phyloP scores from a whole-genome alignment of 2,113 vertebrate genomes.

The Grammomys dolichurus region DNA sequence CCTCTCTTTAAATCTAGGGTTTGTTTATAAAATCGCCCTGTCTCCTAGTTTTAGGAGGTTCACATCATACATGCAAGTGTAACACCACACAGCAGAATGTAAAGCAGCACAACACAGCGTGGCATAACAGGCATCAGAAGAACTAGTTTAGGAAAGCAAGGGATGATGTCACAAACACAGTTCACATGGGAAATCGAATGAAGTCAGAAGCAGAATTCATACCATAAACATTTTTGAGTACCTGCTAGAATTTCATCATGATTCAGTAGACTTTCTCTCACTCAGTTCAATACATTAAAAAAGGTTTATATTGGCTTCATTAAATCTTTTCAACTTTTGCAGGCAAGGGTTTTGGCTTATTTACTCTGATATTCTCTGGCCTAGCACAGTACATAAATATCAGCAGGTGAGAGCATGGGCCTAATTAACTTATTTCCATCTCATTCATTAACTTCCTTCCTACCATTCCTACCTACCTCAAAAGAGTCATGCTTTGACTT shows the following conservation, averaged over 20 bases:
- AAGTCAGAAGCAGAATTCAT: background rate
- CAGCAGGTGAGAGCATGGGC: background rate
- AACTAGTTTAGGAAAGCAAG: background rate
- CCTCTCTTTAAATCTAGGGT: background rate
- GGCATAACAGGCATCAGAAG: background rate
- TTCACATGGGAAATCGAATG: background rate
- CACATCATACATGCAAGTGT: background rate
- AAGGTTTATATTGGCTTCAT: background rate
- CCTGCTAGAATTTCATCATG: slow-evolving; percentile 9
- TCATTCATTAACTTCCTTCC: slow-evolving; percentile 37
- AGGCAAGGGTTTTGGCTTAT: background rate
- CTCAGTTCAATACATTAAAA: background rate
- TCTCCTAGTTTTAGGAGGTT: background rate
- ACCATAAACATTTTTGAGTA: background rate
- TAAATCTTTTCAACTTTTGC: background rate
- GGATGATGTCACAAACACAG: background rate
- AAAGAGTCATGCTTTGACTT: background rate
- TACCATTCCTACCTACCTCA: background rate
- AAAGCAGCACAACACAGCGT: background rate
- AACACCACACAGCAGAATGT: background rate
- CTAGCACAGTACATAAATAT: background rate
- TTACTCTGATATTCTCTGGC: background rate
- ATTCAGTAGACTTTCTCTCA: background rate
- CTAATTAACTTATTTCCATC: slow-evolving; percentile 26
- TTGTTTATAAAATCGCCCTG: background rate